phyloP scores from a whole-genome alignment of 1,140 invertebrate species.

The Sitophilus oryzae region DNA sequence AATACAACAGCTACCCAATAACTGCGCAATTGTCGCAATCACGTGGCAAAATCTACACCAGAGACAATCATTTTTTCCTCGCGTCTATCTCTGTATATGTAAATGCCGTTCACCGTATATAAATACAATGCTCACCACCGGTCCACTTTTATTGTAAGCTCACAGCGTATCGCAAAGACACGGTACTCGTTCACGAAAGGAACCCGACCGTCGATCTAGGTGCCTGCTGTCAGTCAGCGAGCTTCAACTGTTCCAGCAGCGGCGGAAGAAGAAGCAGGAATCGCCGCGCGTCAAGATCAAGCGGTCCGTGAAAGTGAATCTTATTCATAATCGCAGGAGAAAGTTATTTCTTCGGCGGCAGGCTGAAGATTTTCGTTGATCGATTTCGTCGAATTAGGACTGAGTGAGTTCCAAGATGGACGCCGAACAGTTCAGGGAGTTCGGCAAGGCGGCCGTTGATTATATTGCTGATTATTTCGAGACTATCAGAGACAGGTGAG shows the following conservation, averaged over 20 bases:
- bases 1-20: too few species aligned
- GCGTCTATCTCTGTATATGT: too few species aligned
- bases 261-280: background rate
- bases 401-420: too few species aligned
- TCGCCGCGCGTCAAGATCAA: background rate
- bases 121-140: slow-evolving; percentile 12
- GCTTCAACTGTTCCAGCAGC: slow-evolving; percentile 1
- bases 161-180: too few species aligned
- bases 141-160: slow-evolving; percentile 2
- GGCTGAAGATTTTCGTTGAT: background rate
- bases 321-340: slow-evolving; percentile 7
- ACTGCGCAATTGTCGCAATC: too few species aligned
- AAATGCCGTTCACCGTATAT: background rate
- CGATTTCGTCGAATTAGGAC: slow-evolving; percentile 5
- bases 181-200: too few species aligned
- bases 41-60: too few species aligned
- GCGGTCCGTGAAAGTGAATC: slow-evolving; percentile 11
- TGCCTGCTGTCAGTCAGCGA: slow-evolving; percentile 8
- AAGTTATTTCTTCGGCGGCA: slow-evolving; percentile 16
- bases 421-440: slow-evolving; percentile 62
- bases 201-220: too few species aligned
- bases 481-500: slow-evolving; percentile 62
- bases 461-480: slow-evolving; percentile 74
- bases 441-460: slow-evolving; percentile 69
- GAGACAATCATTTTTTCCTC: too few species aligned